phyloP scores from a whole-genome alignment of 2,888 invertebrate species.

The Elysia crispata region DNA sequence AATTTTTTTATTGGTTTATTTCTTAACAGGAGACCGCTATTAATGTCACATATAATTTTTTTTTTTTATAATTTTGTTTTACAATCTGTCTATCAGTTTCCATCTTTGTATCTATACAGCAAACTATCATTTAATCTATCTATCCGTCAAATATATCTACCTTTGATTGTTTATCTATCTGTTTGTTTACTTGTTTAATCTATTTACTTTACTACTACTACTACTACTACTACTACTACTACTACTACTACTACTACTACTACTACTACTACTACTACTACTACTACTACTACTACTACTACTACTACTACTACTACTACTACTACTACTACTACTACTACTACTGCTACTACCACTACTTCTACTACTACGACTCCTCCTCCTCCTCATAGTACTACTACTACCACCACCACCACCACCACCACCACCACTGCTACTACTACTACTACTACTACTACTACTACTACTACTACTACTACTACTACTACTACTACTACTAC shows the following conservation, averaged over 20 bases:
- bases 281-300: conserved; percentile 9
- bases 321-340: not conserved
- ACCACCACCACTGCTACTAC: not conserved
- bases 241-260: conserved; percentile 9
- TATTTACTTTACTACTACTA: conserved; percentile 4
- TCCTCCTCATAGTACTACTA: too few species aligned
- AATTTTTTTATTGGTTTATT: too few species aligned
- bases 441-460: conserved; percentile 4
- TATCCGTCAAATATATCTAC: too few species aligned
- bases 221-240: conserved; percentile 9
- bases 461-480: not conserved
- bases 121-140: too few species aligned
- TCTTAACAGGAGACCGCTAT: too few species aligned
- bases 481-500: not conserved
- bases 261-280: conserved; percentile 9
- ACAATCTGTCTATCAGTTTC: too few species aligned
- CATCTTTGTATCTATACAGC: too few species aligned
- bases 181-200: too few species aligned
- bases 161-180: too few species aligned
- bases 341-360: not conserved
- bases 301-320: conserved; percentile 9
- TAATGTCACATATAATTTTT: too few species aligned
- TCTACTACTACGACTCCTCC: too few species aligned
- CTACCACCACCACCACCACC: not conserved
- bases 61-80: too few species aligned